A percentile compares a stretch with the other conserved stretches of the same genome.
These are phyloP conservation scores for Sceliomorpha sp. DNA, from an alignment of 2,888 invertebrate genomes.

Conservation along the genomic window DNA sequence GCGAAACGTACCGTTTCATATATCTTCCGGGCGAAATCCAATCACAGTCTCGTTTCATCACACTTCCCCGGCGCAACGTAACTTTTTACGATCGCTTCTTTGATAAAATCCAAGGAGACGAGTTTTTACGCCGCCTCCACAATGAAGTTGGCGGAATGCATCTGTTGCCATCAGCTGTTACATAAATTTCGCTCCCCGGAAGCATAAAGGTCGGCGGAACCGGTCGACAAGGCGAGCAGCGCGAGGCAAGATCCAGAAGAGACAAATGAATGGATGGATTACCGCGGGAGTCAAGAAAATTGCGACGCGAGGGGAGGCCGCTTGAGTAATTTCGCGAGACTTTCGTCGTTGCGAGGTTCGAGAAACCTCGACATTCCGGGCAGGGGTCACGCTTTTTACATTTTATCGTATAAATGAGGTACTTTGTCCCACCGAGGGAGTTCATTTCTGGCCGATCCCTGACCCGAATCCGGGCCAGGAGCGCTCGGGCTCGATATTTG, in stretches of 20 bases:
- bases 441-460: constrained; percentile 42
- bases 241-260: constrained; percentile 25
- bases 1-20: too few relatives aligned
- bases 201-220: constrained; percentile 8
- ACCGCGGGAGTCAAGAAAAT: constrained; percentile 21
- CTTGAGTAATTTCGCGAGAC: constrained; percentile 30
- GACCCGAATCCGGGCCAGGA: constrained; percentile 38
- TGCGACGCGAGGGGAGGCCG: constrained; percentile 22
- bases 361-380: constrained; percentile 9
- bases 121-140: background rate
- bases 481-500: constrained; percentile 29
- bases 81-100: constrained; percentile 20
- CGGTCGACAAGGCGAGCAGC: constrained; percentile 11
- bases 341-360: constrained; percentile 17
- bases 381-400: constrained; percentile 27
- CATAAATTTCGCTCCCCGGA: constrained; percentile 18
- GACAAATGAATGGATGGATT: constrained; percentile 35
- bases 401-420: constrained; percentile 41
- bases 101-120: constrained; percentile 21
- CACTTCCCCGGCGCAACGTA: constrained; percentile 23
- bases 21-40: too few relatives aligned
- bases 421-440: constrained; percentile 37
- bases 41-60: constrained; percentile 33
- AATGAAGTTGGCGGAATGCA: constrained; percentile 19
- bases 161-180: constrained; percentile 27